Evolutionary conservation across 2,113 vertebrate species (phyloP).

Genomic region (Aplodontia rufa): DNA sequence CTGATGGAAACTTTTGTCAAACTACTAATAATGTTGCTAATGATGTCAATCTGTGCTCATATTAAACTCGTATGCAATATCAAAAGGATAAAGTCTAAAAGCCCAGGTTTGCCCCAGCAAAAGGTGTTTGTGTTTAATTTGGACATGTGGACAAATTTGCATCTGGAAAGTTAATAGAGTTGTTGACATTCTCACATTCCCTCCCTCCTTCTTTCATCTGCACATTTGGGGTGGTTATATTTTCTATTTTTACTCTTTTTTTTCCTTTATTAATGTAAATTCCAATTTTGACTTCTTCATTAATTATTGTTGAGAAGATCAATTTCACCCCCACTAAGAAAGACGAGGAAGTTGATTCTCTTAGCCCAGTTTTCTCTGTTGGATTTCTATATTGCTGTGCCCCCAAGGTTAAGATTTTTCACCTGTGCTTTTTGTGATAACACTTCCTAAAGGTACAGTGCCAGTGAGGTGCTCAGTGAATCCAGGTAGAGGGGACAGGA

Average conservation of each 20-base stretch:
- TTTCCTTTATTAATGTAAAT: background rate
- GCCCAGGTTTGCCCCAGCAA: background rate
- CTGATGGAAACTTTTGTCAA: background rate
- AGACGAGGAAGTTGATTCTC: background rate
- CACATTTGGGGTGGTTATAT: background rate
- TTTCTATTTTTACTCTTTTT: background rate
- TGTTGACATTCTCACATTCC: background rate
- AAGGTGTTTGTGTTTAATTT: background rate
- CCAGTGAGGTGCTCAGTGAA: fast-evolving
- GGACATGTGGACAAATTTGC: fast-evolving
- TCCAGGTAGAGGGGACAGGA: background rate
- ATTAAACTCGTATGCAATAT: fast-evolving
- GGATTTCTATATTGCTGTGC: background rate
- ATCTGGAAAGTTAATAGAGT: background rate
- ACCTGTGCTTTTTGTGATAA: too few species aligned
- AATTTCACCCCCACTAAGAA: background rate
- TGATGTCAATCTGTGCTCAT: fast-evolving
- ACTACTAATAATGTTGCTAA: background rate
- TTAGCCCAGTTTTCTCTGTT: background rate
- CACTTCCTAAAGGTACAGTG: background rate
- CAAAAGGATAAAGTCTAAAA: background rate
- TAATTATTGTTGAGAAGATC: background rate
- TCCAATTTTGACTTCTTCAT: background rate
- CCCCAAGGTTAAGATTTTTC: fast-evolving
- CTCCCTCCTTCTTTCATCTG: background rate